phyloP scores from a whole-genome alignment of 2,113 vertebrate species.

The Gymnogyps californianus region DNA sequence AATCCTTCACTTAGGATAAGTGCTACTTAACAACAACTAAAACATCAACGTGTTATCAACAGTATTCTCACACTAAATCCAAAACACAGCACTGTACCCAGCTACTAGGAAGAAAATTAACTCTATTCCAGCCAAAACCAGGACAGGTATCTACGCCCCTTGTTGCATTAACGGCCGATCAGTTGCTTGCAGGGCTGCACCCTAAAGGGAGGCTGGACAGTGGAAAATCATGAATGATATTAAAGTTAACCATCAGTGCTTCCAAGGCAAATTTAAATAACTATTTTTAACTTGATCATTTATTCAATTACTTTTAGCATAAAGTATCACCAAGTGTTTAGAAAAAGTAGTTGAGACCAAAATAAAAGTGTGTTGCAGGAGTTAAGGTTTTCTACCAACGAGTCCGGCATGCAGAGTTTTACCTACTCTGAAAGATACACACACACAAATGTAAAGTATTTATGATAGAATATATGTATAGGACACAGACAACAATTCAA shows the following conservation, averaged over 20 bases:
- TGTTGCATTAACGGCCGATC: accelerated
- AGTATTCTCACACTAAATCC: too few species aligned
- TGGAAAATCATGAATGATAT: neutral
- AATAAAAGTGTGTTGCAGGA: neutral
- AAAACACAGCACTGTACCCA: too few species aligned
- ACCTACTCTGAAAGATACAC: neutral
- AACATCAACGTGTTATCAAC: too few species aligned
- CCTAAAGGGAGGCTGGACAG: neutral
- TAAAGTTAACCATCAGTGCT: neutral
- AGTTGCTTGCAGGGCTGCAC: neutral
- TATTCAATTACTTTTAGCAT: neutral
- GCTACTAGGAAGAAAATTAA: too few species aligned
- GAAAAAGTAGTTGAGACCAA: neutral
- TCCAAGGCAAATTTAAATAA: neutral
- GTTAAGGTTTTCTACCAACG: neutral
- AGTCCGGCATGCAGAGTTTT: neutral
- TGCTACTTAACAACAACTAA: too few species aligned
- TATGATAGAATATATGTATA: accelerated
- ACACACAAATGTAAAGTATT: neutral
- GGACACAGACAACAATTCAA: neutral
- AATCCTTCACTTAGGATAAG: too few species aligned
- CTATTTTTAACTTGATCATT: neutral
- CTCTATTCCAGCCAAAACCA: too few species aligned
- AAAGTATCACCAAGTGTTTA: neutral
- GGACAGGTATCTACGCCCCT: neutral